Evolutionary conservation across 2,797 vertebrate genomes (phyloP), one percentile per base, ranked within the genome.

Genomic region (Pangasius sanitwongsei): DNA sequence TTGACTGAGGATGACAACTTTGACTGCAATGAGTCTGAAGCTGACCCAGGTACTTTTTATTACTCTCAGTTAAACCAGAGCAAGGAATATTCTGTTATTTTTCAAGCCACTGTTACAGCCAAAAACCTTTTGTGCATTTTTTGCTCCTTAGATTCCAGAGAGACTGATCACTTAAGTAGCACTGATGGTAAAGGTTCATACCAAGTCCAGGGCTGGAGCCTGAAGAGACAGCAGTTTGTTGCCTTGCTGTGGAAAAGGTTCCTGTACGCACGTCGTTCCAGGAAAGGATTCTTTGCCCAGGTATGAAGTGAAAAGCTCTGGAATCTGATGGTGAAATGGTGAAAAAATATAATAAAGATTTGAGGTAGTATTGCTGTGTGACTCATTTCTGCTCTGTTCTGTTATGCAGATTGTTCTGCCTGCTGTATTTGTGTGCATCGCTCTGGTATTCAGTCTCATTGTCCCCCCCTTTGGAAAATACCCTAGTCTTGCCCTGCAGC

Each of bases 391-490:
- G 41, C 15, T 74, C 44, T 53, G 44, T 16, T 91, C 4, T 86
- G 50, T 75, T 86, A 92, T 97, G 89, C 94, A 99, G 99, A 99
- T 99, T 89, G 97, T 99, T 89, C 96, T 99, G 61, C 99, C 98
- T 0, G 98, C 99, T 12, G 97, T 99, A 91, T 99, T 99, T 89
- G 99, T 99, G 83, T 99, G 98, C 89, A 98, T 99, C 41, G 99
- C 98, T 61, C 95, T 99, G 91, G 95, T 99, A 89, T 99, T 99
- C 95, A 99, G 98, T 91, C 94, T 99, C 91, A 99, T 99, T 0
- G 98, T 99, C 70, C 99, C 98, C 86, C 98, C 99, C 0, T 99
- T 99, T 92, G 99, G 98, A 92, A 99, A 99, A 93, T 99, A 99
- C 90, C 98, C 98, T 77, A 99, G 96, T 92, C 94, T 99, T 92